Percentiles rank a stretch among this genome's conserved stretches.
These are phyloP conservation scores for Pteria penguin DNA, from an alignment of 2,888 invertebrate genomes.

Conservation along the genomic window DNA sequence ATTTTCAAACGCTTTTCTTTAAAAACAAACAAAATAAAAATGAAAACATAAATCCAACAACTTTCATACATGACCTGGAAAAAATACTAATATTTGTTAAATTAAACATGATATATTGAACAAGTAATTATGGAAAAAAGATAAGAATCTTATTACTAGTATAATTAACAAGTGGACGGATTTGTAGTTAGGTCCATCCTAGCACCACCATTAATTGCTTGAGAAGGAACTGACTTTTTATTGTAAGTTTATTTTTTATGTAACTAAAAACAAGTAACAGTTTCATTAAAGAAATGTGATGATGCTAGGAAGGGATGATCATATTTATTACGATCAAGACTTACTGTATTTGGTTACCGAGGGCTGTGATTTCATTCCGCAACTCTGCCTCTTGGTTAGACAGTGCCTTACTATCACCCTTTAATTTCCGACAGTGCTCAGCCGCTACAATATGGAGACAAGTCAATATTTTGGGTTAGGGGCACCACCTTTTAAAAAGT, in stretches of 20 bases:
- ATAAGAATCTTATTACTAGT: background rate
- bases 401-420: slow-evolving; percentile 61
- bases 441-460: slow-evolving; percentile 70
- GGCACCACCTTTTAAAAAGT: slow-evolving; percentile 50
- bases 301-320: background rate
- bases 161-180: no score
- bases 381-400: slow-evolving; percentile 62
- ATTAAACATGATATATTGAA: background rate
- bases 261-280: no score
- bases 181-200: no score
- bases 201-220: no score
- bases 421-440: slow-evolving; percentile 67
- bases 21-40: no score
- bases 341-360: slow-evolving; percentile 73
- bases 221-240: no score
- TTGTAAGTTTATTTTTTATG: no score
- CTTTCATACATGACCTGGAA: background rate
- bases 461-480: slow-evolving; percentile 66
- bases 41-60: background rate
- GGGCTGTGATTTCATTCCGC: slow-evolving; percentile 63
- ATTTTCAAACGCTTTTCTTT: no score
- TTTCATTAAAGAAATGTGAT: no score
- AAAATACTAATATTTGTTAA: background rate
- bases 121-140: background rate
- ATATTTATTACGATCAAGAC: slow-evolving; percentile 44